These are phyloP conservation scores for Saguinus imperator DNA, from an alignment of 2,113 vertebrate genomes.

Conservation along the genomic window DNA sequence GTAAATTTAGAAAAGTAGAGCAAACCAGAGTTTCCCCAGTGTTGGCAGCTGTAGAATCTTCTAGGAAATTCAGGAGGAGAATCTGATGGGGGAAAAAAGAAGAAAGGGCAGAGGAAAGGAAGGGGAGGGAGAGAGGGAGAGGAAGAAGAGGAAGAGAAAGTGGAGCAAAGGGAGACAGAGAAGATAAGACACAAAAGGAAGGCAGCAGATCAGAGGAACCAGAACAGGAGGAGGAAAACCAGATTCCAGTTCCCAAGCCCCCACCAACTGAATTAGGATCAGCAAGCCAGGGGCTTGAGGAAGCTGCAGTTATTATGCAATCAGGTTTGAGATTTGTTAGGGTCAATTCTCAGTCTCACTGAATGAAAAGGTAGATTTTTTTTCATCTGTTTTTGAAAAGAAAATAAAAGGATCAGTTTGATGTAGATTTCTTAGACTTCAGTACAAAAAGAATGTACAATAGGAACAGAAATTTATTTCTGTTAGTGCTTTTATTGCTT, in stretches of 20 bases:
- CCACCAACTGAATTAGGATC: neutral
- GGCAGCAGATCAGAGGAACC: neutral
- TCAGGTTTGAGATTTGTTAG: neutral
- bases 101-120: neutral
- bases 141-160: neutral
- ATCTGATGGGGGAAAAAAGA: neutral
- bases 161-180: fast-evolving
- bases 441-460: neutral
- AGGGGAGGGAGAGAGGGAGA: neutral
- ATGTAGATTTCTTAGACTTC: neutral
- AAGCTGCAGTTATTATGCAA: neutral
- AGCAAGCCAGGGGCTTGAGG: fast-evolving
- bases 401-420: neutral
- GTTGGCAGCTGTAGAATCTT: neutral
- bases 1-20: neutral
- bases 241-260: too few species aligned
- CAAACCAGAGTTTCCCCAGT: neutral
- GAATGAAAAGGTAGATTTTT: neutral
- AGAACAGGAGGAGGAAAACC: neutral
- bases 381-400: neutral
- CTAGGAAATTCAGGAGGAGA: neutral
- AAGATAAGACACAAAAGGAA: neutral
- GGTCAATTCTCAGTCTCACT: neutral
- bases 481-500: neutral
- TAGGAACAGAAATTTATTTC: neutral